phyloP scores from a whole-genome alignment of 2,797 vertebrate species.

The Hippoglossus hippoglossus region DNA sequence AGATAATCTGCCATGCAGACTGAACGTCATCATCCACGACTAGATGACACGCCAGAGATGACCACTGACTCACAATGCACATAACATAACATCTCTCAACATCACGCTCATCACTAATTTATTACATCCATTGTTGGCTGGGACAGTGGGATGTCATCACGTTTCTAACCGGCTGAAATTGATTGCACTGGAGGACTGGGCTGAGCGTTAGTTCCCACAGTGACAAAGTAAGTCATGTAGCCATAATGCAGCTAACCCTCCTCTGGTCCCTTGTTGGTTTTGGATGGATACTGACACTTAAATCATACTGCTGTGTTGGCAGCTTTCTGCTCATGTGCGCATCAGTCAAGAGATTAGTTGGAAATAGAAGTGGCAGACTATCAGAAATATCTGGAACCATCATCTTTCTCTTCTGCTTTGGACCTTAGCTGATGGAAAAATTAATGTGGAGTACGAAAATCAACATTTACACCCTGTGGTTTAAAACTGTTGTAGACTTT shows the following conservation, averaged over 20 bases:
- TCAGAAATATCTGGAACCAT: constrained; percentile 59
- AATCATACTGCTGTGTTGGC: constrained; percentile 65
- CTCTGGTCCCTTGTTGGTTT: constrained; percentile 57
- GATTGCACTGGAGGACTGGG: not conserved
- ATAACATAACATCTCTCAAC: constrained; percentile 5
- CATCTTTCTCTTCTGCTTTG: constrained; percentile 46
- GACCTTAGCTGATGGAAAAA: constrained; percentile 9
- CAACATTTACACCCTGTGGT: not conserved
- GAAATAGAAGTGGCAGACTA: constrained; percentile 55
- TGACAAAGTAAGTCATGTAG: constrained; percentile 58
- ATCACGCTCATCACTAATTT: not conserved
- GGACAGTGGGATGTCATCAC: not conserved
- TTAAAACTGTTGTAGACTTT: not conserved
- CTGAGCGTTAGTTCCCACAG: constrained; percentile 29
- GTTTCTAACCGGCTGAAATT: constrained; percentile 3
- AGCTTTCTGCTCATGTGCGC: constrained; percentile 71
- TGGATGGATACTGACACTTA: constrained; percentile 63
- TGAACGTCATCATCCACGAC: constrained; percentile 68
- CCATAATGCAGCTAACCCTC: constrained; percentile 58
- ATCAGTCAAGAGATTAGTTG: constrained; percentile 60
- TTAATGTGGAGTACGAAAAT: not conserved
- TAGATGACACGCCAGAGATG: constrained; percentile 64
- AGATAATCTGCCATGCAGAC: constrained; percentile 83
- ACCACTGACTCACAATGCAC: constrained; percentile 34
- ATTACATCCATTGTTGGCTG: not conserved